A percentile compares a stretch with the other conserved stretches of the same genome.
These are phyloP conservation scores for Agrotis clavis DNA, from an alignment of 2,888 invertebrate species.

Conservation along the genomic window DNA sequence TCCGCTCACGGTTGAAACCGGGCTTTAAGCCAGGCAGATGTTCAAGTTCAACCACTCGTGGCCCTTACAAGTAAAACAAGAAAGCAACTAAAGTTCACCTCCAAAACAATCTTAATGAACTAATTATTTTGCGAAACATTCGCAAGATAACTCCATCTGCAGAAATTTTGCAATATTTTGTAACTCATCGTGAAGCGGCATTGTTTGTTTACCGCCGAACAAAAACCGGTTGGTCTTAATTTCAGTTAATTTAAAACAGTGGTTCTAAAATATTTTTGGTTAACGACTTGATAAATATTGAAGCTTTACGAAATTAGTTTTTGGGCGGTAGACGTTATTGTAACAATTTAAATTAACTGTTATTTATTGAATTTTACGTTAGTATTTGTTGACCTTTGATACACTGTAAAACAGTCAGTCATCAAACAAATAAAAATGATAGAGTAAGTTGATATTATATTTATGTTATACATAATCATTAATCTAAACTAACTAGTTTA, in stretches of 20 bases:
- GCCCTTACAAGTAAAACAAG: conserved; percentile 14
- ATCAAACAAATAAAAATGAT: too few species aligned
- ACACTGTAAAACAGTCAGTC: too few species aligned
- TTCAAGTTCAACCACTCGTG: conserved; percentile 25
- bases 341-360: not conserved
- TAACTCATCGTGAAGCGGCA: conserved; percentile 44
- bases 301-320: conserved; percentile 10
- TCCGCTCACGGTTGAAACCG: too few species aligned
- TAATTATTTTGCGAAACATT: conserved; percentile 49
- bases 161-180: conserved; percentile 46
- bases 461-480: too few species aligned
- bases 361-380: too few species aligned
- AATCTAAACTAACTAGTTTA: too few species aligned
- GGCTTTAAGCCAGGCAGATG: not conserved
- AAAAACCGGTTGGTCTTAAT: conserved; percentile 43
- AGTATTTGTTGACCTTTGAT: too few species aligned
- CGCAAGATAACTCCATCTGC: conserved; percentile 30
- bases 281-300: conserved; percentile 29
- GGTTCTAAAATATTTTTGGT: conserved; percentile 46
- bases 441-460: too few species aligned
- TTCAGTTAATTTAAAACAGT: conserved; percentile 45
- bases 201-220: conserved; percentile 46
- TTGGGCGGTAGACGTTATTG: not conserved
- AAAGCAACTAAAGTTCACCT: conserved; percentile 28
- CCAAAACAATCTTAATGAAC: conserved; percentile 40